Base-by-base conservation (phyloP, 2,888 invertebrate genomes). In the Choreutis nemorana region DNA sequence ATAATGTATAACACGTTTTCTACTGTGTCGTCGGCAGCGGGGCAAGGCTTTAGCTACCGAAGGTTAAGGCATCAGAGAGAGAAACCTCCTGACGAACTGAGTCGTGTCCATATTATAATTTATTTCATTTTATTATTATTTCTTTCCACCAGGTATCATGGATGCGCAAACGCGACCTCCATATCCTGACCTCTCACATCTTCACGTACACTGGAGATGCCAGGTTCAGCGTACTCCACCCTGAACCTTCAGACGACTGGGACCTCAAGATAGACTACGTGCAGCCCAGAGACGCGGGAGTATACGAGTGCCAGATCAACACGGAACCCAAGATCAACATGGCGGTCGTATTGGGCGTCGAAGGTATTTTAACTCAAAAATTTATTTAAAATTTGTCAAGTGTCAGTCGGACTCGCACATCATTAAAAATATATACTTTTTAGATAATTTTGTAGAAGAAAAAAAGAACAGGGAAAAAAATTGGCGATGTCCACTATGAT, bases 291-390 rank as follows among this genome's bases (percentile, higher is more conserved):
- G 92, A 93, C 60, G 91, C 87, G 2, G 92, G 91, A 4, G 87
- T 91, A 35, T 92, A 92, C 77, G 91, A 92, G 67, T 92, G 91
- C 52, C 92, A 92, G 81, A 90, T 93, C 45, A 93, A 93, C 71
- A 93, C 91, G 1, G 92, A 93, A 59, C 92, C 92, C 11, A 93
- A 92, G 67, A 89, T 92, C 63, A 92, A 91, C 68, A 84, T 91
- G 82, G 91, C 91, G 24, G 85, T 92, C 50, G 68, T 84, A 53
- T 81, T 93, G 33, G 85, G 84, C 50, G 89, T 93, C 30, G 90
- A 91, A 86, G 91, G 92, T 92, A 79, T n/a, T n/a, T n/a, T n/a
- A n/a, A n/a, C n/a, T n/a, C n/a, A n/a, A n/a, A n/a, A n/a, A n/a
- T n/a, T n/a, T n/a, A n/a, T n/a, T n/a, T n/a, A n/a, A n/a, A n/a